These are phyloP conservation scores for Auanema freiburgensis DNA, from an alignment of 2,888 invertebrate species.

Conservation along the genomic window DNA sequence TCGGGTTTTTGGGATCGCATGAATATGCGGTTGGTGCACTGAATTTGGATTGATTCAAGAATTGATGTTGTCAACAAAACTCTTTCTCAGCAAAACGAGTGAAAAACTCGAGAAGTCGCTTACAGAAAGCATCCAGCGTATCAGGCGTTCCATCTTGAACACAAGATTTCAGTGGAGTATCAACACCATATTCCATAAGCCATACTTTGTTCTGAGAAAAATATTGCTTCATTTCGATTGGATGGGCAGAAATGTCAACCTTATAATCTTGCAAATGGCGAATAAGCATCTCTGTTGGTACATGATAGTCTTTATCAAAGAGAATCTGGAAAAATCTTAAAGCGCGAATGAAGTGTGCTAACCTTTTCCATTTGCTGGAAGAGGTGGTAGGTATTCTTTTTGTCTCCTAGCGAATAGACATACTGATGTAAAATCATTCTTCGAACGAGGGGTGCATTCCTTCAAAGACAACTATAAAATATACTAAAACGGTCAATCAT, in stretches of 20 bases:
- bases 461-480: background rate
- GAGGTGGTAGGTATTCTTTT: slow-evolving; percentile 25
- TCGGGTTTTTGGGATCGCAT: slow-evolving; percentile 20
- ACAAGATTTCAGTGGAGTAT: slow-evolving; percentile 18
- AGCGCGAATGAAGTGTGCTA: no score
- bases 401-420: slow-evolving; percentile 24
- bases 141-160: slow-evolving; percentile 15
- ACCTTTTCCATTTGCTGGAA: slow-evolving; percentile 21
- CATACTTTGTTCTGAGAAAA: slow-evolving; percentile 18
- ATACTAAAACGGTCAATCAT: background rate
- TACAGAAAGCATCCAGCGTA: slow-evolving; percentile 20
- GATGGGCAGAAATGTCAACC: background rate
- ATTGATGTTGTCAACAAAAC: slow-evolving; percentile 6
- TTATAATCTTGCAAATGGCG: slow-evolving; percentile 15
- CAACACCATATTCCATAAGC: slow-evolving; percentile 25
- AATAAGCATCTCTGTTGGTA: slow-evolving; percentile 18
- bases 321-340: slow-evolving; percentile 17
- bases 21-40: slow-evolving; percentile 19
- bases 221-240: background rate
- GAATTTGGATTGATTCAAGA: background rate
- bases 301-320: slow-evolving; percentile 19
- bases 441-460: slow-evolving; percentile 27
- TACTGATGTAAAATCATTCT: slow-evolving; percentile 28
- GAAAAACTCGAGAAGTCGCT: slow-evolving; percentile 19
- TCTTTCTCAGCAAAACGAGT: slow-evolving; percentile 22